phyloP scores from a whole-genome alignment of 2,797 vertebrate species.

The Pangasius macronema region DNA sequence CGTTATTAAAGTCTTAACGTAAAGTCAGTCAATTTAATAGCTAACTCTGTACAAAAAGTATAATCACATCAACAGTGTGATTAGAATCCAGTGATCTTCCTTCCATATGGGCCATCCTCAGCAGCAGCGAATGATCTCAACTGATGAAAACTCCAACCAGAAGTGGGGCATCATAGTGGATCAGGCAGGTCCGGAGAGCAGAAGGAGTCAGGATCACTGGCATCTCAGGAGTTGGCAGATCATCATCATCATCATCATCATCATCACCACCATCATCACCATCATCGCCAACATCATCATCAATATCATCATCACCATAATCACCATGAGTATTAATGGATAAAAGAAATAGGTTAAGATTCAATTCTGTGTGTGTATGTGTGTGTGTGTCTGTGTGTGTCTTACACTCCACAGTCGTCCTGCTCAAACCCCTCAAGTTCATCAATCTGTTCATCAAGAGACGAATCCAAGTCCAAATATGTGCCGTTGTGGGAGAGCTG shows the following conservation, averaged over 20 bases:
- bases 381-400: constrained; percentile 4
- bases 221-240: background rate
- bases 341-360: no score
- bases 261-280: background rate
- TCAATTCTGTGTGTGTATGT: background rate
- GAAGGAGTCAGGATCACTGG: no score
- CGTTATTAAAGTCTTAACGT: no score
- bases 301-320: background rate
- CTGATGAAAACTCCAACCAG: no score
- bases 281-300: background rate
- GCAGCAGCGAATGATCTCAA: no score
- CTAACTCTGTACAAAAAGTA: no score
- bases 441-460: constrained; percentile 89
- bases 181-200: no score
- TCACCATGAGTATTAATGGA: no score
- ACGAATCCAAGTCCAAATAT: constrained; percentile 94
- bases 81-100: no score
- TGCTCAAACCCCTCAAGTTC: constrained; percentile 95
- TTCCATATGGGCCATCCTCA: no score
- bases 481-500: constrained; percentile 93
- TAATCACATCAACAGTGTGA: background rate
- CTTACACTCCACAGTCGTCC: constrained; percentile 84
- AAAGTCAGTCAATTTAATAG: no score
- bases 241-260: background rate
- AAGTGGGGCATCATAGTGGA: no score